Evolutionary conservation across 2,888 invertebrate species (phyloP).

Genomic region (Cheilosia vulpina): DNA sequence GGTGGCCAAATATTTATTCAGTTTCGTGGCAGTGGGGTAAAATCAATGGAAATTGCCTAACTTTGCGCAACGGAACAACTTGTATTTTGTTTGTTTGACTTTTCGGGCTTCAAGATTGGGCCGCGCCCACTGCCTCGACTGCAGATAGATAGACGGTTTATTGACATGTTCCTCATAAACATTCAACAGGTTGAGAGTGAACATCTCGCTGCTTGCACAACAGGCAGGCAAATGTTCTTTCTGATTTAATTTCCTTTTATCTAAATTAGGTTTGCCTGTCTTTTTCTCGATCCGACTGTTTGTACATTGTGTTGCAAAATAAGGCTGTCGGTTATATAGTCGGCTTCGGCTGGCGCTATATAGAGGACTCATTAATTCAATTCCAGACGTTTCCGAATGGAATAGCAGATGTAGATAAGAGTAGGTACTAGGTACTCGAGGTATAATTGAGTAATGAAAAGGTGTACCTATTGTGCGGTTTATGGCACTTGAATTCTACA

Average conservation of each 20-base stretch:
- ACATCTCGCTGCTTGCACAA: conserved; percentile 61
- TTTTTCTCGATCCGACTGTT: neutral
- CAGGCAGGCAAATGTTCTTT: conserved; percentile 43
- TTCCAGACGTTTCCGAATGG: conserved; percentile 10
- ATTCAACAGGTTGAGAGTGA: conserved; percentile 72
- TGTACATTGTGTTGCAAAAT: conserved; percentile 4
- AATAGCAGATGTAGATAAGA: conserved; percentile 6
- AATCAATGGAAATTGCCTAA: conserved; percentile 63
- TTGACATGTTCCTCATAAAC: conserved; percentile 67
- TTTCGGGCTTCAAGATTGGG: conserved; percentile 44
- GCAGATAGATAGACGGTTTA: neutral
- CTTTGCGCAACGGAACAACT: conserved; percentile 36
- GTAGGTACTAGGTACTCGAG: neutral
- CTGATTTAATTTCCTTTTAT: conserved; percentile 61
- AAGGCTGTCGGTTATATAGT: conserved; percentile 21
- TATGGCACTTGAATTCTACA: conserved; percentile 16
- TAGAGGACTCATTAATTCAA: conserved; percentile 18
- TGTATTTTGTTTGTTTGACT: conserved; percentile 58
- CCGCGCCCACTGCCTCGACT: neutral
- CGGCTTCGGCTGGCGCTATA: neutral
- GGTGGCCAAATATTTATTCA: conserved; percentile 52
- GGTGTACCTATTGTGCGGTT: conserved; percentile 12
- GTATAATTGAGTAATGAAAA: conserved; percentile 31
- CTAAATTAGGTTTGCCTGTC: conserved; percentile 28
- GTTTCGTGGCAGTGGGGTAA: conserved; percentile 30